A percentile compares a stretch with the other conserved stretches of the same genome.
Conservation (phyloP, 2,888 invertebrate species). For the Pyrrhosoma nymphula region DNA sequence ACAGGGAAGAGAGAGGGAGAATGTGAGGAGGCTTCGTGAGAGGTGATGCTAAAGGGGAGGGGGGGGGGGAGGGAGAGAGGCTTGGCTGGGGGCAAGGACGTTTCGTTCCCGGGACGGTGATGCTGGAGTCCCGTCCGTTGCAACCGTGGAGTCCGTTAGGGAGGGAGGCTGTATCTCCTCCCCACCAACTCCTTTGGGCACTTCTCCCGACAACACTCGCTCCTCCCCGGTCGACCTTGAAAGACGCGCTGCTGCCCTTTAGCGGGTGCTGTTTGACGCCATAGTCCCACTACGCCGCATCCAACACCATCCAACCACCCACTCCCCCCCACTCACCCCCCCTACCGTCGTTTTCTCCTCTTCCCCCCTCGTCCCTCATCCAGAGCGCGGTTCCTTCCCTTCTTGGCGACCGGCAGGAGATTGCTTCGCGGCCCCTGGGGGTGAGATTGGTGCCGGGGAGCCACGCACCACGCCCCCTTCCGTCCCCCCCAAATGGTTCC, state of each 20-base stretch:
- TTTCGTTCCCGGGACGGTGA: neutral
- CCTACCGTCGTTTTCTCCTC: neutral
- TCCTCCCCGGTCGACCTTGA: conserved; percentile 47
- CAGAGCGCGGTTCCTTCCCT: too few relatives aligned
- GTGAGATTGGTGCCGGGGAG: neutral
- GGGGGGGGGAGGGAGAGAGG: neutral
- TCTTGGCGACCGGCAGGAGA: too few relatives aligned
- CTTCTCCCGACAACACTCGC: conserved; percentile 5
- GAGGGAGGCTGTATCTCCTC: neutral
- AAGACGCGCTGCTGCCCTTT: conserved; percentile 44
- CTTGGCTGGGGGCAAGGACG: neutral
- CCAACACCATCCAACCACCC: neutral
- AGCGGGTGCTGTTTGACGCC: conserved; percentile 10
- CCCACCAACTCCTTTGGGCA: neutral
- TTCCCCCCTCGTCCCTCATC: too few relatives aligned
- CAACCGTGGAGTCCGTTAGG: neutral
- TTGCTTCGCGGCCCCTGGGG: too few relatives aligned
- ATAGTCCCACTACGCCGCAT: neutral
- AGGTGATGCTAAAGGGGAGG: neutral
- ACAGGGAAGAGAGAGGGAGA: neutral
- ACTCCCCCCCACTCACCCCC: too few relatives aligned
- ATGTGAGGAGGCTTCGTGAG: neutral
- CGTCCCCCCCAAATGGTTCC: neutral
- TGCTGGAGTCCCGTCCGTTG: neutral
- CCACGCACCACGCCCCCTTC: neutral